These are phyloP conservation scores for Apaloderma vittatum DNA, from an alignment of 2,113 vertebrate species.

Conservation along the genomic window DNA sequence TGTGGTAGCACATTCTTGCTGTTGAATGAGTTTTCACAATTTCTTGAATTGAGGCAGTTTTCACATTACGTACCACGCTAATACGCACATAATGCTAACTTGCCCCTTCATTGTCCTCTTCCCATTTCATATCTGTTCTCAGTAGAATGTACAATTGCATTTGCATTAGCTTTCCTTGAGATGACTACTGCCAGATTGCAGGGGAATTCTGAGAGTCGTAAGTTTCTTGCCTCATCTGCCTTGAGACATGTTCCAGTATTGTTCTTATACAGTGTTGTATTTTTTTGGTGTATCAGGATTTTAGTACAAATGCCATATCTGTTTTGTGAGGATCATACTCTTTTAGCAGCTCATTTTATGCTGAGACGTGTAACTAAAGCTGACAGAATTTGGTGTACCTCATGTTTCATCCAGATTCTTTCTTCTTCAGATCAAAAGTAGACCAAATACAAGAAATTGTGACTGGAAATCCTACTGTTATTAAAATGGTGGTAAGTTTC, in stretches of 20 bases:
- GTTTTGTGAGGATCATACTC: background rate
- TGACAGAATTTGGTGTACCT: background rate
- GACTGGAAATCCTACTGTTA: constrained; percentile 96
- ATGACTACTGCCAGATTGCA: background rate
- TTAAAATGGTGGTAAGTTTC: constrained; percentile 99
- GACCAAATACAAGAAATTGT: constrained; percentile 98
- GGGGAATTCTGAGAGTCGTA: background rate
- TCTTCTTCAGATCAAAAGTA: constrained; percentile 90
- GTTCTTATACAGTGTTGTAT: background rate
- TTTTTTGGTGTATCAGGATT: background rate
- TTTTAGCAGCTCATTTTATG: background rate
- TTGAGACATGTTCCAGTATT: background rate
- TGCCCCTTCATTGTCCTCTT: background rate
- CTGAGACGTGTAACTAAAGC: background rate
- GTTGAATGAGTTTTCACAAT: background rate
- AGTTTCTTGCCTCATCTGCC: background rate
- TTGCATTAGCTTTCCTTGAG: fast-evolving
- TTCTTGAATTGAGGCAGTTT: background rate
- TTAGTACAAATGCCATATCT: background rate
- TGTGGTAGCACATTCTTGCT: background rate
- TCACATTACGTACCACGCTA: background rate
- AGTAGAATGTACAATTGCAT: background rate
- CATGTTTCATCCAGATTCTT: background rate
- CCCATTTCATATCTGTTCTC: background rate
- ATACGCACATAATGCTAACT: background rate